phyloP scores from a whole-genome alignment of 1,140 invertebrate species.

The Dreissena polymorpha region DNA sequence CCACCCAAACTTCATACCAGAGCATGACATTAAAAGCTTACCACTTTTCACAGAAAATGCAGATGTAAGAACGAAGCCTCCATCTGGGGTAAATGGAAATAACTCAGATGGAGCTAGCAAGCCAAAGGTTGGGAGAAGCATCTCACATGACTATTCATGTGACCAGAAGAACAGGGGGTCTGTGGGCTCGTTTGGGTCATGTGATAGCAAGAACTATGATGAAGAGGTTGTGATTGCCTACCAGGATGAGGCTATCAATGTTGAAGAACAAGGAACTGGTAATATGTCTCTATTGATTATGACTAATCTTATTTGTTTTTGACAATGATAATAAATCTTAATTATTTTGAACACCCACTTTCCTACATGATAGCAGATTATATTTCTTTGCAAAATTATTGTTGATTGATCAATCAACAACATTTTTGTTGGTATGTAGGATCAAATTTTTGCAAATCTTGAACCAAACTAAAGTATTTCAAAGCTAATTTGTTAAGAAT shows the following conservation, averaged over 20 bases:
- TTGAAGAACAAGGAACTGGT: constrained; percentile 54
- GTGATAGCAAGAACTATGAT: constrained; percentile 46
- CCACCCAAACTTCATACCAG: constrained; percentile 52
- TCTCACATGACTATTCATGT: constrained; percentile 12
- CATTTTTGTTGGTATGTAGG: background rate
- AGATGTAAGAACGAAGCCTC: constrained; percentile 29
- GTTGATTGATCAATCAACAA: background rate
- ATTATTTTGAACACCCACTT: too few species aligned
- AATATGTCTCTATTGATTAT: background rate
- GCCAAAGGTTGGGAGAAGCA: background rate
- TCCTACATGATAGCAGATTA: too few species aligned
- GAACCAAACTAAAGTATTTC: too few species aligned
- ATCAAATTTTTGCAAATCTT: too few species aligned
- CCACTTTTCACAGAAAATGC: background rate
- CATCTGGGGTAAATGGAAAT: constrained; percentile 11
- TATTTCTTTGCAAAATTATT: constrained; percentile 1
- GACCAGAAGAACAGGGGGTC: constrained; percentile 31
- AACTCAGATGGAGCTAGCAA: background rate
- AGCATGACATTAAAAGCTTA: background rate
- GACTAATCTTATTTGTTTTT: too few species aligned
- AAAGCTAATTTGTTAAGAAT: too few species aligned
- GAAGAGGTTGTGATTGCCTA: constrained; percentile 52
- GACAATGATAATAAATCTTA: too few species aligned
- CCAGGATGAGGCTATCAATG: constrained; percentile 55
- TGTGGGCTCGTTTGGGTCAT: constrained; percentile 50